Evolutionary conservation across 2,797 vertebrate genomes (phyloP).

Genomic region (Synaphobranchus kaupii): DNA sequence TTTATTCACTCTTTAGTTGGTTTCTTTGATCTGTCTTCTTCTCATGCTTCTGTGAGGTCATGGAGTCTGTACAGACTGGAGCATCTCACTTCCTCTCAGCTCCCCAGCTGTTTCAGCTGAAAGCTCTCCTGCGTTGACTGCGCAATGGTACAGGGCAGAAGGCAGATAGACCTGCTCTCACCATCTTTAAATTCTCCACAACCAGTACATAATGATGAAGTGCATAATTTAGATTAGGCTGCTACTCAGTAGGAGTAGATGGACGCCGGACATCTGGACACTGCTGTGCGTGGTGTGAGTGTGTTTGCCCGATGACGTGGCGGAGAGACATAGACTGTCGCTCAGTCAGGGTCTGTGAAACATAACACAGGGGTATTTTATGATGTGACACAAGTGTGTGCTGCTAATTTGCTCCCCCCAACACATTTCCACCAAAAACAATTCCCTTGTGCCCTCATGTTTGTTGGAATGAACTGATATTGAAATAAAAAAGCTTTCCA

Average conservation of each 20-base stretch:
- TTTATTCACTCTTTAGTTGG: not conserved
- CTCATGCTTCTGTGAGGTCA: not conserved
- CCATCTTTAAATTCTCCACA: not conserved
- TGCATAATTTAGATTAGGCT: not conserved
- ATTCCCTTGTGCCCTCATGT: not conserved
- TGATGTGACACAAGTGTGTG: not conserved
- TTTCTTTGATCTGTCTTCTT: not conserved
- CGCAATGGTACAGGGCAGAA: not conserved
- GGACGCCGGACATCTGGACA: not conserved
- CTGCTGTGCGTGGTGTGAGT: not conserved
- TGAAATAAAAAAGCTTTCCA: not conserved
- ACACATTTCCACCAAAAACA: not conserved
- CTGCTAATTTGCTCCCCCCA: not conserved
- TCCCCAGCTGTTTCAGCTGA: not conserved
- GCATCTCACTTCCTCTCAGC: not conserved
- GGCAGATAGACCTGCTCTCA: not conserved
- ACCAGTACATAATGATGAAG: not conserved
- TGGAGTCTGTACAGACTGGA: not conserved
- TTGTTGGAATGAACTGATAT: not conserved
- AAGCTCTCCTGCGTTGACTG: not conserved
- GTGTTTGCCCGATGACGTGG: constrained; percentile 48
- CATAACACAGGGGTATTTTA: not conserved
- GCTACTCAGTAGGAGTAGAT: not conserved
- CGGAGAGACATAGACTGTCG: constrained; percentile 45
- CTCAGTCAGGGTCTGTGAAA: constrained; percentile 2